Evolutionary conservation across 2,888 invertebrate genomes (phyloP), one percentile per base, ranked within the genome.

Genomic region (Orthosia cruda): DNA sequence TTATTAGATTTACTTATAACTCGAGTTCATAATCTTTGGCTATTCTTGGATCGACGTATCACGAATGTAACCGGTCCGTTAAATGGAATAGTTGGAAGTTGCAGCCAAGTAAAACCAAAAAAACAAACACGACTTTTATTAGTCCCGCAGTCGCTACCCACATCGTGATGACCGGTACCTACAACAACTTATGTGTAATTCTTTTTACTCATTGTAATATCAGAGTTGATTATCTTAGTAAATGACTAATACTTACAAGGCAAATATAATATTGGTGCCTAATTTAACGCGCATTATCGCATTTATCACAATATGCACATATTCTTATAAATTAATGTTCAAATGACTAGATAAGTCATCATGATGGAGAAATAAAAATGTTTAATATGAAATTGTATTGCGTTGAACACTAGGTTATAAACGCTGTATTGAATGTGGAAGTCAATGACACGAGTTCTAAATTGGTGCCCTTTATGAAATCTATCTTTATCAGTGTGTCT

Each of bases 21-120:
- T 73, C n/a, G 23, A 40, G 62, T 61, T 57, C 20, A 32, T 74
- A 40, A 58, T 66, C 18, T 77, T 23, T 49, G 32, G 55, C 62
- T 71, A 71, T 78, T 62, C n/a, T 79, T 62, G 50, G 71, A 71
- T 52, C 32, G 26, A 18, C 73, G 20, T 45, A n/a, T n/a, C 80
- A 32, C 55, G 32, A 20, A 20, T 45, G 23, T 45, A 73, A 80
- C 74, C 73, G 59, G 72, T 72, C 20, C 20, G 26, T n/a, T 63
- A 49, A 23, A 23, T 71, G 15, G n/a, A 71, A 59, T 59, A 79
- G 68, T 72, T 80, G 49, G n/a, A 62, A 52, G 57, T 52, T 61
- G 32, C 64, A 20, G 45, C 18, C 26, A 52, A 64, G 61, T 26
- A 40, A 57, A 65, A 80, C 4, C 12, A 80, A 74, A 61, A 66